Evolutionary conservation across 2,888 invertebrate genomes (phyloP).

Genomic region (Pachycephus smyrnensis): DNA sequence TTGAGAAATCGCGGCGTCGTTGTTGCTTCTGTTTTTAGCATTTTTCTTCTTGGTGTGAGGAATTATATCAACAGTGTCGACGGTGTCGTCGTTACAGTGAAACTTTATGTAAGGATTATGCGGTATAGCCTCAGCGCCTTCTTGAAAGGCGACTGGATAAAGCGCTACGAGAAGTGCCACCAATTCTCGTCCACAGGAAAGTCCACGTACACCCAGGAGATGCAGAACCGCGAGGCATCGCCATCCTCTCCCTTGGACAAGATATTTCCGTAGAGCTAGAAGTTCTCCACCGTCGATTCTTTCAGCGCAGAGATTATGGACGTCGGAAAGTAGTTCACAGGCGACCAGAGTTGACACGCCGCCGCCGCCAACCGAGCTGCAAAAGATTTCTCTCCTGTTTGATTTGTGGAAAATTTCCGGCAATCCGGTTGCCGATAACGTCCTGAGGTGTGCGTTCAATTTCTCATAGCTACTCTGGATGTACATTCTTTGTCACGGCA

Average conservation of each 20-base stretch:
- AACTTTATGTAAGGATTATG: slow-evolving; percentile 55
- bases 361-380: slow-evolving; percentile 71
- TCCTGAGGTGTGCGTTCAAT: background rate
- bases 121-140: slow-evolving; percentile 13
- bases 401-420: background rate
- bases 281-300: slow-evolving; percentile 62
- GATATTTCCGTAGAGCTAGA: slow-evolving; percentile 69
- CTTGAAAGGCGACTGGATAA: slow-evolving; percentile 62
- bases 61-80: slow-evolving; percentile 57
- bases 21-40: slow-evolving; percentile 8
- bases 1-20: background rate
- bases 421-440: background rate
- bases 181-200: slow-evolving; percentile 74
- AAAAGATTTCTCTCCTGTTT: slow-evolving; percentile 14
- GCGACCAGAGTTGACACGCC: slow-evolving; percentile 74
- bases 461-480: background rate
- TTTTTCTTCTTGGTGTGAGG: slow-evolving; percentile 49
- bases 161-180: slow-evolving; percentile 73
- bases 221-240: slow-evolving; percentile 72
- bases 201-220: slow-evolving; percentile 71
- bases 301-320: slow-evolving; percentile 69
- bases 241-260: slow-evolving; percentile 74
- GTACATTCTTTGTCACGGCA: background rate
- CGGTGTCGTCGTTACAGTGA: slow-evolving; percentile 53
- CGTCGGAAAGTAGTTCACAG: slow-evolving; percentile 74